Base-by-base conservation (phyloP, 2,888 invertebrate genomes). In the Drosophila niveifrons region DNA sequence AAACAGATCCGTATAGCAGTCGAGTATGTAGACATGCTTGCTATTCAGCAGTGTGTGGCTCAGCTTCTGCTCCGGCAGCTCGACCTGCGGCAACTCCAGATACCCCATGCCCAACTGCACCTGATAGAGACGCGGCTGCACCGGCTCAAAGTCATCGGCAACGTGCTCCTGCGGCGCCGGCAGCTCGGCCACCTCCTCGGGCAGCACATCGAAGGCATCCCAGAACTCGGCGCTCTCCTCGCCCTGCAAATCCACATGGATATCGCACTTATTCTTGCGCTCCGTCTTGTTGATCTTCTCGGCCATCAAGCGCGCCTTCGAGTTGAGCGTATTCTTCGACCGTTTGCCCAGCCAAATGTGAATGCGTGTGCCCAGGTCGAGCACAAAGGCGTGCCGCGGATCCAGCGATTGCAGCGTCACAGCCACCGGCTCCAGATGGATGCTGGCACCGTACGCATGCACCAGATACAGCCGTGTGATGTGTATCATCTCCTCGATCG, bases 211-310 rank as follows among this genome's bases (percentile, higher is more conserved):
- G 17, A 99, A 92, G 18, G 94, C 93, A 58, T 94, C 93, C 97
- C 98, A 98, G 93, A 99, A 99, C 28, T 96, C 96, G 6, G 93
- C 93, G 6, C 96, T 95, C 90, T 99, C 99, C 64, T 95, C 95
- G 0, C 96, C 96, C 92, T 97, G 96, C 39, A 94, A 93, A 91
- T 98, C 96, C 0, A 97, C 95, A 44, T 97, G 93, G 62, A 99
- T 96, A 89, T 98, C 98, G 0, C 98, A 96, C 91, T 96, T 96
- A 90, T 97, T 98, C 92, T 99, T 99, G 17, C 99, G 94, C 92
- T 99, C 99, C 90, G 98, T 98, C 93, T 99, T 99, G 92, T 99
- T 99, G 65, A 99, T 97, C 93, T 99, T 99, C 92, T 99, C 99
- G 2, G 99, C 97, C 94, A 99, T 95, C 11, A 99, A 93, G 1